phyloP scores from a whole-genome alignment of 2,888 invertebrate species.

The Mythimna loreyi region DNA sequence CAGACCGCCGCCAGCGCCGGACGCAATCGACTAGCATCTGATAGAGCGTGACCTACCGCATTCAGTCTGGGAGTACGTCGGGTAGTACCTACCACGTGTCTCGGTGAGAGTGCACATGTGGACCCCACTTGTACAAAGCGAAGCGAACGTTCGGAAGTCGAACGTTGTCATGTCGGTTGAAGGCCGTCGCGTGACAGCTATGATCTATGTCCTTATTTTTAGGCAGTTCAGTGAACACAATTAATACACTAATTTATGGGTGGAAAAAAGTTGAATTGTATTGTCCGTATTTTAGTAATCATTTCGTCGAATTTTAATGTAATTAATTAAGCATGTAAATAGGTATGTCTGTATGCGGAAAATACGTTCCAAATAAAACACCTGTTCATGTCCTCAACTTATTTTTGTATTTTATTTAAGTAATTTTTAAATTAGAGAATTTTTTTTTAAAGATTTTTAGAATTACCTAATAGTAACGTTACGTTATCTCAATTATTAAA shows the following conservation, averaged over 20 bases:
- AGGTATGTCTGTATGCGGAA: neutral
- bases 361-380: slow-evolving; percentile 14
- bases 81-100: slow-evolving; percentile 24
- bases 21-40: slow-evolving; percentile 67
- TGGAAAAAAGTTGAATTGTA: slow-evolving; percentile 23
- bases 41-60: slow-evolving; percentile 75
- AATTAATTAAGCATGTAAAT: slow-evolving; percentile 14
- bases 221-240: slow-evolving; percentile 12
- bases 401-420: slow-evolving; percentile 6
- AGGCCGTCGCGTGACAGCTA: slow-evolving; percentile 39
- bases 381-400: neutral
- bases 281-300: slow-evolving; percentile 7
- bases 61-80: slow-evolving; percentile 60
- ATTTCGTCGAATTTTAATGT: slow-evolving; percentile 24
- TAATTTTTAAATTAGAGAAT: neutral
- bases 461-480: neutral
- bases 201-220: slow-evolving; percentile 33
- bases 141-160: slow-evolving; percentile 36
- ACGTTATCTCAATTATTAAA: too few species aligned
- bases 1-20: slow-evolving; percentile 54
- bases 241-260: slow-evolving; percentile 14
- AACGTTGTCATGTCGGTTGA: slow-evolving; percentile 28
- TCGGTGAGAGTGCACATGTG: slow-evolving; percentile 46
- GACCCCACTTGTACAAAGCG: slow-evolving; percentile 39
- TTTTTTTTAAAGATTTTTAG: neutral